These are phyloP conservation scores for Phenacoccus solenopsis DNA, from an alignment of 1,140 invertebrate species.

Conservation along the genomic window DNA sequence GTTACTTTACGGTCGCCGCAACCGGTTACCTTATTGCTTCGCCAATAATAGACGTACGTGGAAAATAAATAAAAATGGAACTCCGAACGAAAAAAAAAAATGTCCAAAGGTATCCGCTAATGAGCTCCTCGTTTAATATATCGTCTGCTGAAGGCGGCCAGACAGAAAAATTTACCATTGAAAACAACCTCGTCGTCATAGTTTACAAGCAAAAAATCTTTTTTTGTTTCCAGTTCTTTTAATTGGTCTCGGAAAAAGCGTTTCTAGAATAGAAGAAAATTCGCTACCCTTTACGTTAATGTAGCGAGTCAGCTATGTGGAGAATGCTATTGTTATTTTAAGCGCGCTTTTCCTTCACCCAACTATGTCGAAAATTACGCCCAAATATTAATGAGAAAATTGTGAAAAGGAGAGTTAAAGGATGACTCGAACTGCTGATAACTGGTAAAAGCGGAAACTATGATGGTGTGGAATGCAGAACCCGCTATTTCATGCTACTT, in stretches of 20 bases:
- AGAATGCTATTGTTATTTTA: neutral
- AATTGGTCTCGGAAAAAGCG: neutral
- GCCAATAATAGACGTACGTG: neutral
- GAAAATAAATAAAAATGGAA: conserved; percentile 11
- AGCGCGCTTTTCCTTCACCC: neutral
- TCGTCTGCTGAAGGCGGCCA: neutral
- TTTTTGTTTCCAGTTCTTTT: too few species aligned
- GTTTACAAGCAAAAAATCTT: too few species aligned
- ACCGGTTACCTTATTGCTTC: neutral
- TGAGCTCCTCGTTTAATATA: neutral
- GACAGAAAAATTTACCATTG: too few species aligned
- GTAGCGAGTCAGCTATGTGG: too few species aligned
- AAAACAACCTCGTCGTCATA: too few species aligned
- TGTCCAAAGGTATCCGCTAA: neutral
- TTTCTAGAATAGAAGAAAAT: neutral
- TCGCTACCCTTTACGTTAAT: too few species aligned
- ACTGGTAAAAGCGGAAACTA: neutral
- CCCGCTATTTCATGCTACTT: neutral
- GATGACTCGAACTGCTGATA: neutral
- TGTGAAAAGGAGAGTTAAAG: neutral
- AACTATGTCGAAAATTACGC: neutral
- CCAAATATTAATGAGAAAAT: neutral
- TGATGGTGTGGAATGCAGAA: neutral
- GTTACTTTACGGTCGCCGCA: neutral
- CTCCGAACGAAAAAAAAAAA: too few species aligned